phyloP scores from a whole-genome alignment of 2,113 vertebrate genomes.

The Chloebia gouldiae region DNA sequence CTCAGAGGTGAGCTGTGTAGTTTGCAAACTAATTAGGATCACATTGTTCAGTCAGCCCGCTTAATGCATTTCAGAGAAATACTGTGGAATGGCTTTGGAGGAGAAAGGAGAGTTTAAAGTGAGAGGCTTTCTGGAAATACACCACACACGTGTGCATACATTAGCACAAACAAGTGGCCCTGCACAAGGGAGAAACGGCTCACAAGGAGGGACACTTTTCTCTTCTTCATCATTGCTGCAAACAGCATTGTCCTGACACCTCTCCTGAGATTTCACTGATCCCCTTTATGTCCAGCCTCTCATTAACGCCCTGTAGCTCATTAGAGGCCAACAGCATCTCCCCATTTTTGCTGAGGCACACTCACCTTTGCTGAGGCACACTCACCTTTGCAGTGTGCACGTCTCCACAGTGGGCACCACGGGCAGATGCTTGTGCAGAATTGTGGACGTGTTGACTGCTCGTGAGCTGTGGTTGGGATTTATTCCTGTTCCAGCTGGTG shows the following conservation, averaged over 20 bases:
- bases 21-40: conserved; percentile 16
- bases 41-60: neutral
- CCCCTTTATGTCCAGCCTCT: neutral
- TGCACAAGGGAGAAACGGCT: neutral
- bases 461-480: conserved; percentile 41
- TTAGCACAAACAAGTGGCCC: neutral
- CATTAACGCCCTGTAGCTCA: fast-evolving
- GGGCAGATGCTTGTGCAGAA: conserved; percentile 9
- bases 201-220: neutral
- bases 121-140: neutral
- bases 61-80: neutral
- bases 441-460: conserved; percentile 2
- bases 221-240: neutral
- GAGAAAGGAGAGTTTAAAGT: neutral
- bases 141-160: neutral
- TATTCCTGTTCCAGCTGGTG: conserved; percentile 38
- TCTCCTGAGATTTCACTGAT: neutral
- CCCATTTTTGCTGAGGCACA: neutral
- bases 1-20: neutral
- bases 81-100: neutral
- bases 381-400: fast-evolving
- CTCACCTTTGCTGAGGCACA: neutral
- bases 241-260: neutral
- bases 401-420: fast-evolving
- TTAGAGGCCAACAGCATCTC: neutral